Evolutionary conservation across 2,797 vertebrate species (phyloP), one percentile per base, ranked within the genome.

Genomic region (Anolis apletophallus): DNA sequence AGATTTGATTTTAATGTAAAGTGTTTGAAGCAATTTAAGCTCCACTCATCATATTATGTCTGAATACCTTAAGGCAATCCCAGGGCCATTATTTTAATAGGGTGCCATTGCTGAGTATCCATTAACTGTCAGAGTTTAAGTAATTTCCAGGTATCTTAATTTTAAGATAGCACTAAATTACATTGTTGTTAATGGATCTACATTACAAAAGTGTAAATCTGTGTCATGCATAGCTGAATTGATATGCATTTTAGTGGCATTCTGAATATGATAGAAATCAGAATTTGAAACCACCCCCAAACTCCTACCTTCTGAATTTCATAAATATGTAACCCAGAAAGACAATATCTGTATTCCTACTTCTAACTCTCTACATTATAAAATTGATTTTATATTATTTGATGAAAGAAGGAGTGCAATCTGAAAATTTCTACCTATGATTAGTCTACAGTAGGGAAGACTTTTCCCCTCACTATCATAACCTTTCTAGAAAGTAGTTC

Each of bases 61-160:
- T 88, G 6, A 85, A 11, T 85, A 85, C 89, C 9, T 67, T 85
- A 83, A 90, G 46, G 46, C 17, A 83, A 77, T 57, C 80, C 17
- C 80, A 69, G 75, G n/a, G 17, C 52, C 67, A 82, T 87, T 88
- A 82, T 32, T 86, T 83, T 67, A 10, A 86, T 83, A 75, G 57
- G 87, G 68, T 50, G 78, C n/a, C 32, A 90, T 36, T 7, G 80
- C 23, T 85, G 11, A 11, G 55, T 80, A 46, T 40, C 88, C 36
- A 90, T 91, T 73, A 91, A 40, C 59, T 85, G 71, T 34, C 46
- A 57, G 71, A 82, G 67, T 86, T 91, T 86, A 83, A 81, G 67
- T 46, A 86, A 84, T 83, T 86, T 52, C 57, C 55, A 85, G 36
- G 72, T 88, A 75, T 10, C 80, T 85, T 93, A 74, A 52, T 83